Evolutionary conservation across 2,113 vertebrate species (phyloP).

Genomic region (Chinchilla lanigera): DNA sequence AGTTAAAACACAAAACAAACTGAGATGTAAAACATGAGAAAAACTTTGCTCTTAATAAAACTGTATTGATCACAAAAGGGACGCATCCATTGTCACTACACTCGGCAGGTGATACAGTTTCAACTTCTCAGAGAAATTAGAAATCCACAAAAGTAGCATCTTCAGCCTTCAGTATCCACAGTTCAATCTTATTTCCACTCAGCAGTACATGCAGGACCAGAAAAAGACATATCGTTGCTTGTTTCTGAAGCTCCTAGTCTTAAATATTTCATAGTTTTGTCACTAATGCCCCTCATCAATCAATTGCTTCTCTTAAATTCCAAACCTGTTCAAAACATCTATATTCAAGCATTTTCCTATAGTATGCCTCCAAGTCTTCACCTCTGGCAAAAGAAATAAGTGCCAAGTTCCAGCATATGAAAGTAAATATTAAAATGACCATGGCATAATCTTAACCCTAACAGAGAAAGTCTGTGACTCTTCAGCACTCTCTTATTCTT

Average conservation of each 20-base stretch:
- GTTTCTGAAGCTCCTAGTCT: slow-evolving; percentile 4
- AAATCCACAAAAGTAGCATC: background rate
- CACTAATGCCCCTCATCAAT: background rate
- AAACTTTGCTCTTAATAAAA: slow-evolving; percentile 48
- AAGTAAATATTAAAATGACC: background rate
- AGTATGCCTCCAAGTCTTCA: background rate
- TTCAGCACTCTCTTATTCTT: background rate
- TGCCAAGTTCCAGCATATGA: background rate
- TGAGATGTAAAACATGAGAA: background rate
- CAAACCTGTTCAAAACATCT: slow-evolving; percentile 4
- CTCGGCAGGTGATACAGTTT: background rate
- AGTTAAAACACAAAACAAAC: slow-evolving; percentile 23
- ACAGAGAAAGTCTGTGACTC: background rate
- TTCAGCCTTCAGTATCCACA: background rate
- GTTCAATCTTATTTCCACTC: background rate
- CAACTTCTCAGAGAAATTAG: background rate
- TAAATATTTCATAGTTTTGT: background rate
- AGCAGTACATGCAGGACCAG: background rate
- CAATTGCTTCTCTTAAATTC: background rate
- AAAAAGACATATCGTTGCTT: background rate
- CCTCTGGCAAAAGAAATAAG: background rate
- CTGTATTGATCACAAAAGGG: background rate
- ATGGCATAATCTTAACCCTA: background rate
- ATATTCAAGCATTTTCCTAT: background rate
- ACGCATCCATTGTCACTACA: background rate